Percentiles rank a stretch among this genome's conserved stretches.
Evolutionary conservation across 2,113 vertebrate genomes (phyloP).

Genomic region (Gracilinanus agilis): DNA sequence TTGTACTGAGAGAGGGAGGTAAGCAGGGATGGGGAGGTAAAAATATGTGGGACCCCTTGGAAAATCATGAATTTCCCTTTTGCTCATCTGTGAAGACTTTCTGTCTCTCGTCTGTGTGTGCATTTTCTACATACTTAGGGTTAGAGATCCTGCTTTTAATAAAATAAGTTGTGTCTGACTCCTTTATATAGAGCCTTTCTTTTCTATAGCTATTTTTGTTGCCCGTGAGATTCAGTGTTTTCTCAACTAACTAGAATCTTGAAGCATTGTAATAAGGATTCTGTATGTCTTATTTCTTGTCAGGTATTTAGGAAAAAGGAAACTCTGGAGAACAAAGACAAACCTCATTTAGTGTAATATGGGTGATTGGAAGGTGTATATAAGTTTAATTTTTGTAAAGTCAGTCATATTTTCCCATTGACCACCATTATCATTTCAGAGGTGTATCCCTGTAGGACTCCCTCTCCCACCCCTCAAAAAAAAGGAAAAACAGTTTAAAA

Average conservation of each 20-base stretch:
- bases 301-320: background rate
- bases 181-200: background rate
- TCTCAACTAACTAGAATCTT: background rate
- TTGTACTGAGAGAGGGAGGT: background rate
- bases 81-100: background rate
- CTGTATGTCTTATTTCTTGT: background rate
- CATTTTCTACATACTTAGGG: background rate
- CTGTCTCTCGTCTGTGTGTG: background rate
- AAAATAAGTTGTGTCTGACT: background rate
- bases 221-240: background rate
- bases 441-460: background rate
- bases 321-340: background rate
- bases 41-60: background rate
- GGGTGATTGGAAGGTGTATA: background rate
- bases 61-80: background rate
- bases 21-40: background rate
- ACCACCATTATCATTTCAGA: background rate
- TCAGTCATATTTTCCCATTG: background rate
- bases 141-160: background rate
- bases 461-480: background rate
- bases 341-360: background rate
- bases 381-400: background rate
- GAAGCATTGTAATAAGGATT: background rate
- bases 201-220: background rate
- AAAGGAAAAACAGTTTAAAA: background rate